Conservation (phyloP, 2,888 invertebrate genomes). For the Tholera decimalis region DNA sequence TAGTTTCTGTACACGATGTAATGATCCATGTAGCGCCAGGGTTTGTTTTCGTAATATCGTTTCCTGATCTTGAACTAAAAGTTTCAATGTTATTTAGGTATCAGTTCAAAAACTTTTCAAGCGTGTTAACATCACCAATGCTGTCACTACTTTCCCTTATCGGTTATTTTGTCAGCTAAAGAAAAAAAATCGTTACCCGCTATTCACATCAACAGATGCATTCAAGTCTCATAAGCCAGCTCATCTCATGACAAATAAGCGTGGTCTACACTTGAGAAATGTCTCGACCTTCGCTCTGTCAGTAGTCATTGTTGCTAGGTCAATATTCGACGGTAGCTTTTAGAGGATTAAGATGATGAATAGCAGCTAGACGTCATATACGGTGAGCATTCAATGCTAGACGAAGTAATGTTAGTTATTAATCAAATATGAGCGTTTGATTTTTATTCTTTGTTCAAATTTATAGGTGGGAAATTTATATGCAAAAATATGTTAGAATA, state of each 20-base stretch:
- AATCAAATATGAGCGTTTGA: constrained; percentile 52
- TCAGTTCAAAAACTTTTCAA: neutral
- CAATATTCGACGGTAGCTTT: constrained; percentile 64
- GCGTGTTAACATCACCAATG: neutral
- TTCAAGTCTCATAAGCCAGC: constrained; percentile 51
- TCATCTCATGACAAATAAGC: constrained; percentile 60
- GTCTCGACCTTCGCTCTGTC: constrained; percentile 43
- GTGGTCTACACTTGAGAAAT: constrained; percentile 48
- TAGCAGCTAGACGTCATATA: constrained; percentile 47
- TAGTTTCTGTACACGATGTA: constrained; percentile 71
- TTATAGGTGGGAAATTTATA: constrained; percentile 32
- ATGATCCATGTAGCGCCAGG: constrained; percentile 72
- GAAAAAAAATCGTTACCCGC: constrained; percentile 11
- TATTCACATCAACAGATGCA: constrained; percentile 35
- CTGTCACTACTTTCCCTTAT: constrained; percentile 8
- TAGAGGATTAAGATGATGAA: constrained; percentile 61
- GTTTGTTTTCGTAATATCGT: constrained; percentile 43
- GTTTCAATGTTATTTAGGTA: neutral
- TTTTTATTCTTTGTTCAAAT: constrained; percentile 38
- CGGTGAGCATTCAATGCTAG: constrained; percentile 48
- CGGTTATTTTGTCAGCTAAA: neutral
- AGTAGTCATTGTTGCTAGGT: constrained; percentile 60
- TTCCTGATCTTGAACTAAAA: constrained; percentile 13
- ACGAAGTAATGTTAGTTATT: constrained; percentile 59
- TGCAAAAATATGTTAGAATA: constrained; percentile 47